Evolutionary conservation across 2,888 invertebrate genomes (phyloP).

Genomic region (Melipona beecheii): DNA sequence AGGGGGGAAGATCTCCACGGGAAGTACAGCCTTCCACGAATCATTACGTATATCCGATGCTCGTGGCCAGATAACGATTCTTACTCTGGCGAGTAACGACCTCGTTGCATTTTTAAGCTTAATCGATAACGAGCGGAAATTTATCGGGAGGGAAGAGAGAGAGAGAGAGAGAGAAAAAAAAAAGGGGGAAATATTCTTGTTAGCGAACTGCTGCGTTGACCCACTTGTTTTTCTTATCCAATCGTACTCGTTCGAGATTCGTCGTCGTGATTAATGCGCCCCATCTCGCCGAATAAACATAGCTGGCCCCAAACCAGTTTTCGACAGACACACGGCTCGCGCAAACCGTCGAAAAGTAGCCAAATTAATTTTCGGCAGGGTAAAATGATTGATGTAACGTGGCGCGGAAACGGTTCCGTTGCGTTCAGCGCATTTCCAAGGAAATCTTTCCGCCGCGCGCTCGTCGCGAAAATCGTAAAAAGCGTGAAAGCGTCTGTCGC

Average conservation of each 20-base stretch:
- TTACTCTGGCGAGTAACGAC: slow-evolving; percentile 36
- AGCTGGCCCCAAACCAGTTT: background rate
- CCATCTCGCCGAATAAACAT: too few relatives aligned
- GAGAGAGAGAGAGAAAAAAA: background rate
- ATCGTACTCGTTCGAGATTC: background rate
- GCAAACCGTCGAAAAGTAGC: too few relatives aligned
- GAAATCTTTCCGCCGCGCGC: too few relatives aligned
- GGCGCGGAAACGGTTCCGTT: background rate
- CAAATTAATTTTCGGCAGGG: background rate
- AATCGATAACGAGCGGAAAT: slow-evolving; percentile 39
- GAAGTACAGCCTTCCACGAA: slow-evolving; percentile 23
- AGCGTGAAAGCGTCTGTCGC: background rate
- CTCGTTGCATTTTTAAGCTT: slow-evolving; percentile 35
- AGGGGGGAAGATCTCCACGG: background rate
- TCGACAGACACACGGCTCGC: too few relatives aligned
- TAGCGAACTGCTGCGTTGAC: background rate
- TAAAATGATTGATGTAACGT: too few relatives aligned
- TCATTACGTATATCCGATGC: slow-evolving; percentile 51
- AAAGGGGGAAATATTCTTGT: background rate
- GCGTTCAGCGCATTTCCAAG: background rate
- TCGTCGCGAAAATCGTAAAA: background rate
- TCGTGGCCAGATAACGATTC: slow-evolving; percentile 41
- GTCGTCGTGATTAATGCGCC: background rate
- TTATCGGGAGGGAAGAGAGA: slow-evolving; percentile 16
- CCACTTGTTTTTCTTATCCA: slow-evolving; percentile 7